These are phyloP conservation scores for Lacerta viridis DNA, from an alignment of 2,797 vertebrate genomes.

Conservation along the genomic window DNA sequence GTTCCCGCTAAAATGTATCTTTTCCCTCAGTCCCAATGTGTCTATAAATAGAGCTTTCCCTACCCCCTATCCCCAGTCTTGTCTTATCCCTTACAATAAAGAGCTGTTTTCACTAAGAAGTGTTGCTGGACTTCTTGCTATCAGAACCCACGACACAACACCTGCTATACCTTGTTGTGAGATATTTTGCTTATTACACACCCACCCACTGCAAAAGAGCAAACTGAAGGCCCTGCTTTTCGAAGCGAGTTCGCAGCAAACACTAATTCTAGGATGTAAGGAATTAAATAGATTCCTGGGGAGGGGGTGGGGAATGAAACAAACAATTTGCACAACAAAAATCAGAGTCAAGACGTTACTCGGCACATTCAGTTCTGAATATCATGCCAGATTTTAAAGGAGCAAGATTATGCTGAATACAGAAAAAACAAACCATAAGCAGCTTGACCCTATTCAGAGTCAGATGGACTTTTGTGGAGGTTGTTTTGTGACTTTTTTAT, in stretches of 20 bases:
- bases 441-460: neutral
- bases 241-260: slow-evolving; percentile 42
- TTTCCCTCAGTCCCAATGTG: too few relatives aligned
- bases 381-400: neutral
- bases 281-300: neutral
- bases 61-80: too few relatives aligned
- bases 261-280: neutral
- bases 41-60: too few relatives aligned
- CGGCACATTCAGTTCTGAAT: neutral
- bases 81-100: too few relatives aligned
- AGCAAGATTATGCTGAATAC: neutral
- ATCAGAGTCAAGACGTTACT: neutral
- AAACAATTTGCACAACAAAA: neutral
- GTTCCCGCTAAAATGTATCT: too few relatives aligned
- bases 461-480: neutral
- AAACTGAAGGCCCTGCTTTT: slow-evolving; percentile 46
- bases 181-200: neutral
- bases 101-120: too few relatives aligned
- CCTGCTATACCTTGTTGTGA: slow-evolving; percentile 36
- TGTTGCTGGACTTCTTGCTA: too few relatives aligned
- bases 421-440: neutral
- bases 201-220: slow-evolving; percentile 28
- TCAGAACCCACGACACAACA: too few relatives aligned
- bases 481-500: too few relatives aligned
- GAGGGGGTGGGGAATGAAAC: neutral